Base-by-base conservation (phyloP, 2,113 vertebrate species). In the Solenodon paradoxus region DNA sequence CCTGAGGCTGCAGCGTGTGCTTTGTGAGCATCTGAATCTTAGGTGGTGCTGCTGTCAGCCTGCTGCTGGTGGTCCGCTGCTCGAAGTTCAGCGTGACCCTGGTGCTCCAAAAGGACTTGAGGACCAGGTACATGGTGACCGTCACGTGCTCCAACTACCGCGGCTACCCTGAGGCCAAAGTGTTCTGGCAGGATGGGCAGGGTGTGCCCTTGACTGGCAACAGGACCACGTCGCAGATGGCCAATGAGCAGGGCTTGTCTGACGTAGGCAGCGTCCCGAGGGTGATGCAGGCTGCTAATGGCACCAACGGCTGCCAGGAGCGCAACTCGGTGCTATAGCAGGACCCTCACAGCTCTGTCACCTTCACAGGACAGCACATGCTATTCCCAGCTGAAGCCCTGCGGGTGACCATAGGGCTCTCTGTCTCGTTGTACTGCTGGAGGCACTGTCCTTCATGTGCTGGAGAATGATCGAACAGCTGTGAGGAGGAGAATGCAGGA, bases 401-500 rank as follows among this genome's bases (percentile, higher is more conserved):
- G 93, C 99, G 99, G 99, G 99, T 99, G 95, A 99, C 99, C 0
- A 98, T 99, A 94, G 99, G 98, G 15, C 98, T 99, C 11, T 99
- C 99, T 0, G 99, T 51, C 98, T 99, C 3, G 95, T 99, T 35
- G 97, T 75, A 11, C 98, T 99, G 92, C 98, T 99, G 30, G 97
- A 98, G 0, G 98, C 99, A 87, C 96, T 99, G 97, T 99, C 98
- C 7, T 99, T 98, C 0, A 98, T 99, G 96, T 99, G 99, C 97
- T 99, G 99, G 97, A 98, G 99, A 97, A 99, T 99, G 95, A 99
- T 99, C 98, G 99, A 99, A 26, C 98, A 99, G 99, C 98, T 99
- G 99, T 0, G 99, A 99, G 95, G 99, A 99, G 97, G 98, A 98
- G 61, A 97, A 93, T 0, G 83, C 97, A 40, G 97, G 98, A 98